Conservation (phyloP, 2,888 invertebrate genomes). For the Andrena chrysosceles region DNA sequence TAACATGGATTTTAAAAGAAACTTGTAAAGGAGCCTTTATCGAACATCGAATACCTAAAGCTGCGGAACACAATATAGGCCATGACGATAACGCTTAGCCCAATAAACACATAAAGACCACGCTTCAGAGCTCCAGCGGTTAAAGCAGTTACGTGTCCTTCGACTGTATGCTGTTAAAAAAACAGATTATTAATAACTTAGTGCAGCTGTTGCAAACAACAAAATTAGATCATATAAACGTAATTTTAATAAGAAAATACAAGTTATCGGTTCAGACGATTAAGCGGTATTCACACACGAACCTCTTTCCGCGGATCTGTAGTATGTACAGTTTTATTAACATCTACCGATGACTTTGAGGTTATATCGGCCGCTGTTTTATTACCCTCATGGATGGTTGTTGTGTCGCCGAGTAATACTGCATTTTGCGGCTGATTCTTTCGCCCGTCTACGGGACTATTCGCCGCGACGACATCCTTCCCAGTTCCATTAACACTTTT, state of each 20-base stretch:
- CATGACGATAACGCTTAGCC: slow-evolving; percentile 81
- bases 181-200: slow-evolving; percentile 24
- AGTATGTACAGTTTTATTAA: slow-evolving; percentile 56
- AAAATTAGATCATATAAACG: not conserved
- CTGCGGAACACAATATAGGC: slow-evolving; percentile 81
- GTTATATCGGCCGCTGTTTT: slow-evolving; percentile 60
- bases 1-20: too few relatives aligned
- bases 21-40: not conserved
- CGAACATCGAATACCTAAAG: slow-evolving; percentile 72
- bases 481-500: slow-evolving; percentile 30
- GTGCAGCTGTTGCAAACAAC: not conserved
- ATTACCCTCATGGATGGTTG: slow-evolving; percentile 24
- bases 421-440: slow-evolving; percentile 38
- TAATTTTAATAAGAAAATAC: not conserved
- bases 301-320: slow-evolving; percentile 59
- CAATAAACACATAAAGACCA: slow-evolving; percentile 83
- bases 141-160: slow-evolving; percentile 69
- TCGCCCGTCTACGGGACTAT: slow-evolving; percentile 16
- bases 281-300: slow-evolving; percentile 20
- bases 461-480: slow-evolving; percentile 44
- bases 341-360: slow-evolving; percentile 47
- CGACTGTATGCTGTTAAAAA: slow-evolving; percentile 54
- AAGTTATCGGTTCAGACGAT: not conserved
- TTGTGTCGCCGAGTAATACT: slow-evolving; percentile 11
- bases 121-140: slow-evolving; percentile 81